A percentile compares a stretch with the other conserved stretches of the same genome.
phyloP scores from a whole-genome alignment of 2,113 vertebrate species.

The Sceloporus tristichus region DNA sequence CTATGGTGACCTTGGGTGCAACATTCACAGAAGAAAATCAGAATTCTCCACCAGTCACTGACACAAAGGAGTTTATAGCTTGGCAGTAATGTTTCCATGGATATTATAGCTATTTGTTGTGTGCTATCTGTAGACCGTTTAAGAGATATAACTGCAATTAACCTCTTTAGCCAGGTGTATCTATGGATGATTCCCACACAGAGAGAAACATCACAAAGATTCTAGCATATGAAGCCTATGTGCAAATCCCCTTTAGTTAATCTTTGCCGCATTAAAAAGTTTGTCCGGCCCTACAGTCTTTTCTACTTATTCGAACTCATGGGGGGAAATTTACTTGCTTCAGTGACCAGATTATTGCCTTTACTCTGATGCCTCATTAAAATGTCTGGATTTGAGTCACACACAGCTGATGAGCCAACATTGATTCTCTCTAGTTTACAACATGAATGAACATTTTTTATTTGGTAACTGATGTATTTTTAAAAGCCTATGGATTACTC shows the following conservation, averaged over 20 bases:
- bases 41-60: neutral
- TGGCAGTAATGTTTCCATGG: neutral
- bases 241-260: neutral
- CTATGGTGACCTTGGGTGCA: too few species aligned
- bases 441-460: conserved; percentile 37
- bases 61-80: neutral
- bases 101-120: neutral
- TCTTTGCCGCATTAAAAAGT: neutral
- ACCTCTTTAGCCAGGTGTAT: neutral
- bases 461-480: conserved; percentile 28
- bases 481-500: neutral
- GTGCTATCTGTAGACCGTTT: neutral
- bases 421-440: conserved; percentile 31
- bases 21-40: too few species aligned
- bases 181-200: neutral
- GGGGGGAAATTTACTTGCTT: conserved; percentile 5
- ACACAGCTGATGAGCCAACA: conserved; percentile 5
- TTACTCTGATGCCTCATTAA: neutral
- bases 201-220: neutral
- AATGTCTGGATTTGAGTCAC: conserved; percentile 25
- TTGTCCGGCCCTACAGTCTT: neutral
- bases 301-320: neutral
- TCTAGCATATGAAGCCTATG: neutral
- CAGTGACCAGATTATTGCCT: neutral
- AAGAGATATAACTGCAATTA: neutral